Conservation (phyloP, 2,888 invertebrate species). For the Drosophila nr. fundita region DNA sequence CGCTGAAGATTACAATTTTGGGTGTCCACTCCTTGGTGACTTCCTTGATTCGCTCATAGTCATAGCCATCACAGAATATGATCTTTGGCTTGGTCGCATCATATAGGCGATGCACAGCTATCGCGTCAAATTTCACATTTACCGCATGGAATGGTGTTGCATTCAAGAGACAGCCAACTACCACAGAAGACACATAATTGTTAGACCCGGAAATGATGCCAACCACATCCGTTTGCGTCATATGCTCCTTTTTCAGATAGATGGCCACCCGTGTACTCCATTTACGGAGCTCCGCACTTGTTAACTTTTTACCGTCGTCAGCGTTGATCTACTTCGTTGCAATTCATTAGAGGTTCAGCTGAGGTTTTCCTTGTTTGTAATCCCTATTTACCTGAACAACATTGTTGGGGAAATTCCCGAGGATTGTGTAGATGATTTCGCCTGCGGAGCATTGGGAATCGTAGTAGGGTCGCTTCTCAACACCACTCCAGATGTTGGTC, state of each 20-base stretch:
- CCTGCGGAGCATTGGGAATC: conserved; percentile 41
- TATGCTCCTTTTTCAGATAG: conserved; percentile 39
- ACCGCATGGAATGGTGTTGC: conserved; percentile 63
- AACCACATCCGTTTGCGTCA: conserved; percentile 53
- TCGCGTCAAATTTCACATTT: conserved; percentile 41
- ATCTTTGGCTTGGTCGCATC: conserved; percentile 64
- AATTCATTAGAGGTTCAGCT: conserved; percentile 5
- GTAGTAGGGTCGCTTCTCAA: conserved; percentile 18
- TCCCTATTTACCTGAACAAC: conserved; percentile 49
- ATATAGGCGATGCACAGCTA: conserved; percentile 41
- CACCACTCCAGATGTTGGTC: conserved; percentile 61
- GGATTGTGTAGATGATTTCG: conserved; percentile 17
- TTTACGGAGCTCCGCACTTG: conserved; percentile 33
- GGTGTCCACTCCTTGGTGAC: conserved; percentile 53
- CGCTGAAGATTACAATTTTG: conserved; percentile 51
- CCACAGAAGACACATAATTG: conserved; percentile 44
- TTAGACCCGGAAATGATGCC: conserved; percentile 44
- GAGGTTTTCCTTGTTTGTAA: background rate
- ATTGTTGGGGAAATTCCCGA: conserved; percentile 46
- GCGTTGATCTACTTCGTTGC: conserved; percentile 44
- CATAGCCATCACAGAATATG: conserved; percentile 67
- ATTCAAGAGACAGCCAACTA: conserved; percentile 47
- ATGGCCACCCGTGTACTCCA: conserved; percentile 50
- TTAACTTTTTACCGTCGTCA: conserved; percentile 44
- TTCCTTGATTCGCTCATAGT: conserved; percentile 58